Conservation (phyloP, 1,140 invertebrate genomes). For the Tribolium madens region DNA sequence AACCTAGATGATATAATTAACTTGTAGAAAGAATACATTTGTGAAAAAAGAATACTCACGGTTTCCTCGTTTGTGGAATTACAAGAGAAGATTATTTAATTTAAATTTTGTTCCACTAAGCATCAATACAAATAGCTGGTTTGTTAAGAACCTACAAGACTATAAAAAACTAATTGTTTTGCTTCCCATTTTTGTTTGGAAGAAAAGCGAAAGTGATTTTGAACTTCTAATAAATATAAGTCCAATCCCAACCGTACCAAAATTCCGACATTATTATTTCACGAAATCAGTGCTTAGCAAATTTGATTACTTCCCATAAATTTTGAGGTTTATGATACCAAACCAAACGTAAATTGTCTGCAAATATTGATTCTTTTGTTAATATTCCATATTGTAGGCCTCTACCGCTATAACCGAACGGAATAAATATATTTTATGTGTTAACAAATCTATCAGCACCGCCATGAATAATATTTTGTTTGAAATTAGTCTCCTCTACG, state of each 20-base stretch:
- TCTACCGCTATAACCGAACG: background rate
- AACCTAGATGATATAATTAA: constrained; percentile 27
- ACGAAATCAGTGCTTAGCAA: constrained; percentile 30
- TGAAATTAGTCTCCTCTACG: background rate
- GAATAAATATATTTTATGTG: background rate
- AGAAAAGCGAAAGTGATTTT: background rate
- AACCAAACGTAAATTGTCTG: constrained; percentile 24
- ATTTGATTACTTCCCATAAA: constrained; percentile 31
- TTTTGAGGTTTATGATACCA: constrained; percentile 27
- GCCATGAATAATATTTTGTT: constrained; percentile 10
- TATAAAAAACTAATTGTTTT: constrained; percentile 7
- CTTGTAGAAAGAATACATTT: background rate
- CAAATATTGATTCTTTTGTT: constrained; percentile 15
- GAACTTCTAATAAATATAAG: constrained; percentile 12
- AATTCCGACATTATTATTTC: constrained; percentile 6
- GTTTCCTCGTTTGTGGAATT: constrained; percentile 5
- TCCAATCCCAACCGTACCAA: background rate
- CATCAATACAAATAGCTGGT: constrained; percentile 2
- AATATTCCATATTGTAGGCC: constrained; percentile 13
- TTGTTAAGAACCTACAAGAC: background rate
- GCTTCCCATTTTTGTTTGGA: background rate
- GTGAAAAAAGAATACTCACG: background rate
- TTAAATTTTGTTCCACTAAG: constrained; percentile 12
- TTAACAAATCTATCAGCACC: constrained; percentile 9
- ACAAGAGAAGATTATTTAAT: background rate